Evolutionary conservation across 2,888 invertebrate genomes (phyloP), one percentile per base, ranked within the genome.

Genomic region (Nymphalis urticae): DNA sequence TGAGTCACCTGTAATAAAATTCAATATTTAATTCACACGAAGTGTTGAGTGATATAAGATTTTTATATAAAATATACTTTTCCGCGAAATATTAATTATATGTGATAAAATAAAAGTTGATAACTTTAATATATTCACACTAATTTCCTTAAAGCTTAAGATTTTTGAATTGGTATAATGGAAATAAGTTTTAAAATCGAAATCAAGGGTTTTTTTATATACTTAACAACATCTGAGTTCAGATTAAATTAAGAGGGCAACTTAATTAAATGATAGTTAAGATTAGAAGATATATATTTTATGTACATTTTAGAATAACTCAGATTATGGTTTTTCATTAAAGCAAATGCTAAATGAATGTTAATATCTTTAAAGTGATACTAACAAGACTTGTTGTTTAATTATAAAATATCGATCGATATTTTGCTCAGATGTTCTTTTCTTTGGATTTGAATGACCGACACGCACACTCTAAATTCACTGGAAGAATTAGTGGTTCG

Each of bases 401-500:
- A 21, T 10, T 21, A 51, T 56, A 24, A 27, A 16, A n/a, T 17
- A 32, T 32, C 13, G 17, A 32, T 56, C 5, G 54, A 8, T 56
- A 32, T 32, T 58, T 58, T 36, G 32, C 10, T n/a, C 16, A 7
- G 19, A 0, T 19, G 10, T 58, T 58, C 17, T 48, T 61, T 8
- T 61, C 19, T 4, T 21, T 47, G 47, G 21, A 27, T 47, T 32
- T 32, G 21, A 51, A 32, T 47, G 48, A 48, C 24, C 62, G 58
- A 59, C 62, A 65, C 65, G 54, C 66, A 62, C 47, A 56, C 61
- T 32, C 17, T 24, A n/a, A 51, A 60, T 62, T 32, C 66, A 47
- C 48, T 63, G 36, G 50, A 19, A 63, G 27, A 59, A 62, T 62
- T 58, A 64, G 21, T 51, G 50, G 21, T 42, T 53, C 48, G 24